Evolutionary conservation across 2,113 vertebrate species (phyloP).

Genomic region (Mandrillus leucophaeus): DNA sequence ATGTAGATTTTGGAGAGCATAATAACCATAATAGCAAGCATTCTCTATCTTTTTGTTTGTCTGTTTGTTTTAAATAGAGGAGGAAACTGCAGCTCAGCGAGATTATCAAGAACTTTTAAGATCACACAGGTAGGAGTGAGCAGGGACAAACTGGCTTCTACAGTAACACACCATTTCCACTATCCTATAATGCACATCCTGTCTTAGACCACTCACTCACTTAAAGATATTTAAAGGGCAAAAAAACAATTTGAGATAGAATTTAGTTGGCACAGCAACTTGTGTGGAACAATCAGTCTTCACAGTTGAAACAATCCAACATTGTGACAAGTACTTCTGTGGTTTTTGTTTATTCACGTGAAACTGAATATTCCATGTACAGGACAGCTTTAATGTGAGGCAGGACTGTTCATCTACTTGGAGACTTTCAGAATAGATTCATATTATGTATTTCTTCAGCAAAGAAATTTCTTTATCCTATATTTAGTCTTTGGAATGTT

Average conservation of each 20-base stretch:
- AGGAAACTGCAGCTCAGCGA: background rate
- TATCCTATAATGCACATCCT: fast-evolving
- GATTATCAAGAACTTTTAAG: background rate
- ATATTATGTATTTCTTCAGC: background rate
- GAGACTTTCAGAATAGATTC: background rate
- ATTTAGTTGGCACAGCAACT: background rate
- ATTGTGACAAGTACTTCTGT: background rate
- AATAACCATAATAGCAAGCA: background rate
- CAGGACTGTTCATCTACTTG: background rate
- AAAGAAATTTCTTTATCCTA: background rate
- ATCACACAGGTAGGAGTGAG: fast-evolving
- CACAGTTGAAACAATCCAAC: fast-evolving
- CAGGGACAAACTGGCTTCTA: background rate
- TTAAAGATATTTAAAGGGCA: background rate
- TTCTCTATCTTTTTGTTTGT: no score
- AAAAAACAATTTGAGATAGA: background rate
- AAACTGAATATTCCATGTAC: background rate
- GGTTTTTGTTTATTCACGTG: no score
- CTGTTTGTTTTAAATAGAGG: background rate
- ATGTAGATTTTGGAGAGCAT: background rate
- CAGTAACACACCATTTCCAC: background rate
- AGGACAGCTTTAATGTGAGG: fast-evolving
- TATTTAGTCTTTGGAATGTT: background rate
- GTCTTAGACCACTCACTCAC: background rate
- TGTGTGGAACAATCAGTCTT: background rate